A percentile compares a stretch with the other conserved stretches of the same genome.
These are phyloP conservation scores for Saxidomus purpurata DNA, from an alignment of 1,140 invertebrate species.

Conservation along the genomic window DNA sequence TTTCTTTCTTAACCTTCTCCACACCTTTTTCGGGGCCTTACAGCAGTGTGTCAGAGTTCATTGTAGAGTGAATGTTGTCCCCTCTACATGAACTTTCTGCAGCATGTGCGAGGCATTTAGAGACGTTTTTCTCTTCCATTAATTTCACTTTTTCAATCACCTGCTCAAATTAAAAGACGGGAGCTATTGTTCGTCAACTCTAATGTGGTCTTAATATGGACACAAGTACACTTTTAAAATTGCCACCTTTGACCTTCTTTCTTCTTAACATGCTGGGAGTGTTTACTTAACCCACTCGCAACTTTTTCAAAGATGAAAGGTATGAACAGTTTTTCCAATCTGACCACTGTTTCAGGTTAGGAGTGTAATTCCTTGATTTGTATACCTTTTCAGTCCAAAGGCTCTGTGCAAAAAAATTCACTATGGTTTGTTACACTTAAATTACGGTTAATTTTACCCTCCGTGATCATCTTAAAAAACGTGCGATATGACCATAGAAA, in stretches of 20 bases:
- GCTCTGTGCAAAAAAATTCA: neutral
- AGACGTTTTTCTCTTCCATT: constrained; percentile 52
- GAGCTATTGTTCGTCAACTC: constrained; percentile 27
- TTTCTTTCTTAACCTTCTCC: neutral
- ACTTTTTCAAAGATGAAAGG: neutral
- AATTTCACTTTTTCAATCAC: constrained; percentile 55
- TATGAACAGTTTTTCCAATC: constrained; percentile 3
- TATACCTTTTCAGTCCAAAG: constrained; percentile 1
- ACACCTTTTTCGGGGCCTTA: neutral
- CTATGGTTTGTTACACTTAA: constrained; percentile 36
- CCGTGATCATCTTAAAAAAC: constrained; percentile 15
- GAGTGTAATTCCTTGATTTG: neutral
- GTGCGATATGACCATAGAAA: constrained; percentile 17
- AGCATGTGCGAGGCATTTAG: constrained; percentile 10
- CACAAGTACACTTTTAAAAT: constrained; percentile 48
- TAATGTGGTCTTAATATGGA: constrained; percentile 61
- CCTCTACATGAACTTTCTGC: constrained; percentile 32
- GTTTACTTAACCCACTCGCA: constrained; percentile 13
- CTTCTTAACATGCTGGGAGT: constrained; percentile 33
- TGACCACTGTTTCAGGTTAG: constrained; percentile 23
- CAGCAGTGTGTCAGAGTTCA: neutral
- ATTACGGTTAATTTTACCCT: constrained; percentile 44
- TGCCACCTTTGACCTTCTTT: constrained; percentile 45
- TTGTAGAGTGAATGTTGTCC: constrained; percentile 24
- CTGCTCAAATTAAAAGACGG: constrained; percentile 1